Percentiles rank a stretch among this genome's conserved stretches.
These are phyloP conservation scores for Spilarctia lutea DNA, from an alignment of 2,888 invertebrate genomes.

Conservation along the genomic window DNA sequence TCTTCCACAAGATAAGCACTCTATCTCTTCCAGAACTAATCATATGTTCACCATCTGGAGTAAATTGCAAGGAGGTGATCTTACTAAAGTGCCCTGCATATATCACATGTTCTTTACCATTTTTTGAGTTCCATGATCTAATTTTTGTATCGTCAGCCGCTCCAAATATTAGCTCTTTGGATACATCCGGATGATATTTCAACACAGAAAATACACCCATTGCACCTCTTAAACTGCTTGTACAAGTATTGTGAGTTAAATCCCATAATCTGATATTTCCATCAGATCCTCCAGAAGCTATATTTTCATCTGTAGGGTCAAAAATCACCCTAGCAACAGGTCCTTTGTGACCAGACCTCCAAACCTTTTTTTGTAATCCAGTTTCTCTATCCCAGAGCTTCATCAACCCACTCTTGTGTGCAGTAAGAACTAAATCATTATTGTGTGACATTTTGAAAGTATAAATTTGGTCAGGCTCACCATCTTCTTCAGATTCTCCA, in stretches of 20 bases:
- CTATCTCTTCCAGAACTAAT: slow-evolving; percentile 95
- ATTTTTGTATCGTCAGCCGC: slow-evolving; percentile 95
- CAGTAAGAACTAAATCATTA: slow-evolving; percentile 89
- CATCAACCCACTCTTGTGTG: slow-evolving; percentile 94
- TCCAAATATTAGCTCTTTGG: slow-evolving; percentile 89
- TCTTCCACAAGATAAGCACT: slow-evolving; percentile 95
- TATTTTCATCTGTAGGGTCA: slow-evolving; percentile 86
- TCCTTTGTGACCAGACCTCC: slow-evolving; percentile 95
- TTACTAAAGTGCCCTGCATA: slow-evolving; percentile 95
- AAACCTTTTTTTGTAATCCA: slow-evolving; percentile 88
- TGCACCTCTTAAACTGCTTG: slow-evolving; percentile 92
- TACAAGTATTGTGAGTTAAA: slow-evolving; percentile 91
- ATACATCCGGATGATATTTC: slow-evolving; percentile 88
- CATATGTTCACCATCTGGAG: slow-evolving; percentile 87
- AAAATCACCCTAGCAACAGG: slow-evolving; percentile 92
- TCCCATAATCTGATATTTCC: slow-evolving; percentile 95
- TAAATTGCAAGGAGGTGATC: slow-evolving; percentile 93
- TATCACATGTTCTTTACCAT: slow-evolving; percentile 86
- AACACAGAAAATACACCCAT: slow-evolving; percentile 93
- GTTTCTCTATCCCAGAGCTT: slow-evolving; percentile 91
- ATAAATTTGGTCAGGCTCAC: slow-evolving; percentile 90
- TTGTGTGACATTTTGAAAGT: slow-evolving; percentile 91
- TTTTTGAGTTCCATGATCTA: slow-evolving; percentile 91
- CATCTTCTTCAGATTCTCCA: slow-evolving; percentile 83
- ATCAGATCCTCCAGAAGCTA: slow-evolving; percentile 96